Base-by-base conservation (phyloP, 2,888 invertebrate genomes). In the Bugulina stolonifera region DNA sequence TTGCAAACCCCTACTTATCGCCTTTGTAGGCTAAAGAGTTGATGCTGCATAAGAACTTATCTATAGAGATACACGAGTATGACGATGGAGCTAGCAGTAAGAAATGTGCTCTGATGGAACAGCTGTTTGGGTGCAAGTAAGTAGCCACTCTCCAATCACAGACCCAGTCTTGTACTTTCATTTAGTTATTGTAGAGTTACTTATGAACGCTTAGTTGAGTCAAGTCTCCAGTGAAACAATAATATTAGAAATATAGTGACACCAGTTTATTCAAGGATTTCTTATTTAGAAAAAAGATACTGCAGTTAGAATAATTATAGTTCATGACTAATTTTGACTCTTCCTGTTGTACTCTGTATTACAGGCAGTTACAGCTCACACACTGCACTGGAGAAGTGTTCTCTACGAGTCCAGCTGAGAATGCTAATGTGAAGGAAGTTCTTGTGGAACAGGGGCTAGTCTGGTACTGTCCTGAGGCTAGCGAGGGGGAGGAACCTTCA, bases 91-190 rank as follows among this genome's bases (percentile, higher is more conserved):
- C 34, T 29, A 32, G 5, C 14, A 10, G 10, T 14, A 32, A 64
- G 64, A 64, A 64, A 32, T 64, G 64, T 34, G 64, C 22, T 64
- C 29, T 64, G 5, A 64, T 64, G 64, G 25, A 25, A 2, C 10
- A 27, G 64, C 64, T 64, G 22, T 64, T 64, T 64, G 64, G 64
- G 5, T 64, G 64, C 64, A 64, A 32, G 64, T 64, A 32, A 27
- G 64, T 64, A 29, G 32, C 43, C 18, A 43, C 43, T 43, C n/a
- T n/a, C n/a, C n/a, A n/a, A n/a, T n/a, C n/a, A n/a, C n/a, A n/a
- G n/a, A n/a, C n/a, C n/a, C n/a, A n/a, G n/a, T n/a, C n/a, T n/a
- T n/a, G n/a, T n/a, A n/a, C n/a, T n/a, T n/a, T n/a, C n/a, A n/a
- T n/a, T n/a, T n/a, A n/a, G n/a, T n/a, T n/a, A n/a, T n/a, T n/a